Percentiles rank a stretch among this genome's conserved stretches.
Conservation (phyloP, 2,113 vertebrate species). For the Okapia johnstoni region DNA sequence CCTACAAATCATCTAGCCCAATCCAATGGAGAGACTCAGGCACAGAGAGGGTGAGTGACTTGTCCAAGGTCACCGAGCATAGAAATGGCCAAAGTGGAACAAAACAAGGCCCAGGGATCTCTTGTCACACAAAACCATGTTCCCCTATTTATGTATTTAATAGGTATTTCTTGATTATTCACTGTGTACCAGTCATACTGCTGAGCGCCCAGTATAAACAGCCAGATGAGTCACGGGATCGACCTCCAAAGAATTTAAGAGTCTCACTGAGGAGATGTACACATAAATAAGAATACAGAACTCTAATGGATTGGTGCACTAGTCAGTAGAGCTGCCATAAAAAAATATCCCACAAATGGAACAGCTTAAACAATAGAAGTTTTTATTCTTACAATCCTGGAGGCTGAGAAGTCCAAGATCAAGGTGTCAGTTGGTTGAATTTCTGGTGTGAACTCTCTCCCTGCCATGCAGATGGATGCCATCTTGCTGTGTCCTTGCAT, state of each 20-base stretch:
- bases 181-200: background rate
- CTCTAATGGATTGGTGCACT: fast-evolving
- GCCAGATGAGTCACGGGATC: background rate
- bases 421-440: fast-evolving
- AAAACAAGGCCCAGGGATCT: background rate
- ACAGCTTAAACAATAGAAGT: background rate
- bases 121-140: background rate
- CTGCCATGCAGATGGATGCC: background rate
- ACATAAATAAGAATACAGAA: background rate
- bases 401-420: background rate
- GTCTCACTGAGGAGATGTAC: background rate
- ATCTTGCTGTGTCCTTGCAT: background rate
- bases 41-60: background rate
- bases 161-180: background rate
- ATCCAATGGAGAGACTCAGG: fast-evolving
- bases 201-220: background rate
- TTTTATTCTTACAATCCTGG: background rate
- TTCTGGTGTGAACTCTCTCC: background rate
- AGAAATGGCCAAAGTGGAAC: background rate
- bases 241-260: background rate
- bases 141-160: background rate
- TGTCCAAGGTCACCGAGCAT: background rate
- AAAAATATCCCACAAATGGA: background rate
- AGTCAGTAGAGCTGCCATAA: background rate
- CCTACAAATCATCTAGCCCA: background rate